Evolutionary conservation across 2,888 invertebrate genomes (phyloP), one percentile per base, ranked within the genome.

Genomic region (Sympetrum striolatum): DNA sequence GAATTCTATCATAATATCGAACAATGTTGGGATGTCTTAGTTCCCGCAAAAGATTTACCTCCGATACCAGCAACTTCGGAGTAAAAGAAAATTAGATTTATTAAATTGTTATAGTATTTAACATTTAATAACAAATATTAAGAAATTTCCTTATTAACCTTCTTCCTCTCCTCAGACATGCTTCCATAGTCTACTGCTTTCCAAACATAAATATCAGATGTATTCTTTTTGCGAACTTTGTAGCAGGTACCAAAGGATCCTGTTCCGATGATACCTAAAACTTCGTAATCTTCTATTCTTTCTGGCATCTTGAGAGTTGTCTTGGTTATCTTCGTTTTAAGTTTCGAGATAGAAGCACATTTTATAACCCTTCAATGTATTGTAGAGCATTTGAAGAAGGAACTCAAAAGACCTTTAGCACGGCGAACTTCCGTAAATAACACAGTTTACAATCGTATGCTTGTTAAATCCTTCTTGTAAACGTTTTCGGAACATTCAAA

Each of bases 211-310:
- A 95, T 93, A 92, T 95, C 94, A 18, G 94, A 94, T 90, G 95
- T 95, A 91, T 93, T 93, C 92, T 95, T 96, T 91, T 96, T 94
- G 91, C 94, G 93, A 10, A 96, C 95, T 93, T 96, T 96, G 92
- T 95, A 95, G 92, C 95, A 95, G 37, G 95, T 95, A 90, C 95
- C 95, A 93, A 95, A 95, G 18, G 95, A 94, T 6, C 95, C 95
- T 91, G 94, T 94, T 6, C 95, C 96, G 92, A 96, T 95, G 2
- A 95, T 94, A 58, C 94, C 94, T 73, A 96, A 92, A 25, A 96
- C 95, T 92, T 95, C 95, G 93, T 95, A 96, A 92, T 96, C 95
- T 92, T 93, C 93, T 44, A 94, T 73, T 79, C 90, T 91, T 31
- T 91, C 91, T 10, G 92, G 90, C 92, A 92, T 92, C 80, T 82